Evolutionary conservation across 2,888 invertebrate genomes (phyloP).

Genomic region (Venusia cambrica): DNA sequence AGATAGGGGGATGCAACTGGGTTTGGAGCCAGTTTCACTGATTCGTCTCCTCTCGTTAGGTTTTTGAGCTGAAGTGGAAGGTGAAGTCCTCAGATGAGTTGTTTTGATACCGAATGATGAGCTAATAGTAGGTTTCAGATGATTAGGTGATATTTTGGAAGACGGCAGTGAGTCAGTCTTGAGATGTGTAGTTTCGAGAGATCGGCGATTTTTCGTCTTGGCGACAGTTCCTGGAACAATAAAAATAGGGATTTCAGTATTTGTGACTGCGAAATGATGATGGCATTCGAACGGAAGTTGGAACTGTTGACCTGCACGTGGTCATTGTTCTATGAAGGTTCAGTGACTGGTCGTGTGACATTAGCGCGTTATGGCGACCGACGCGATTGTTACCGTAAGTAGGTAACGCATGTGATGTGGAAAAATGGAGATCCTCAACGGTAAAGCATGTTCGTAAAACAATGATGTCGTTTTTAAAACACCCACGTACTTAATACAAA

Average conservation of each 20-base stretch:
- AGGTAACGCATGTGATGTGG: constrained; percentile 38
- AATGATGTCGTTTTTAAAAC: constrained; percentile 20
- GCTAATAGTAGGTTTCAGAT: constrained; percentile 49
- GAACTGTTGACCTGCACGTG: constrained; percentile 56
- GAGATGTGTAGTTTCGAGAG: constrained; percentile 60
- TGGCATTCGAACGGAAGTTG: constrained; percentile 44
- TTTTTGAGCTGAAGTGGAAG: constrained; percentile 47
- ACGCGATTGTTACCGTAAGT: constrained; percentile 52
- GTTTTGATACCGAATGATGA: constrained; percentile 63
- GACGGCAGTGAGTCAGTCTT: constrained; percentile 75
- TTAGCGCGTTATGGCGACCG: constrained; percentile 51
- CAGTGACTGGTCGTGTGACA: constrained; percentile 61
- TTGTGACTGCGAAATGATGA: constrained; percentile 22
- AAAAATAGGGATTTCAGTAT: constrained; percentile 14
- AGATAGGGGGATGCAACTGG: constrained; percentile 70
- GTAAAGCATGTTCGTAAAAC: constrained; percentile 15
- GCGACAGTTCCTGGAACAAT: constrained; percentile 68
- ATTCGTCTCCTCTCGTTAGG: constrained; percentile 59
- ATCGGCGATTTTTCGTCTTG: constrained; percentile 62
- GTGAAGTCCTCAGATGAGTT: constrained; percentile 50
- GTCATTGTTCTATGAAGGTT: constrained; percentile 64
- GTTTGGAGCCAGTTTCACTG: constrained; percentile 56
- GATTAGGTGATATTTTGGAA: constrained; percentile 72
- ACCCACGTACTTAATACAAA: constrained; percentile 8
- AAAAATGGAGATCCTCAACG: constrained; percentile 12